Conservation (phyloP, 2,797 vertebrate species). For the Lates japonicus region DNA sequence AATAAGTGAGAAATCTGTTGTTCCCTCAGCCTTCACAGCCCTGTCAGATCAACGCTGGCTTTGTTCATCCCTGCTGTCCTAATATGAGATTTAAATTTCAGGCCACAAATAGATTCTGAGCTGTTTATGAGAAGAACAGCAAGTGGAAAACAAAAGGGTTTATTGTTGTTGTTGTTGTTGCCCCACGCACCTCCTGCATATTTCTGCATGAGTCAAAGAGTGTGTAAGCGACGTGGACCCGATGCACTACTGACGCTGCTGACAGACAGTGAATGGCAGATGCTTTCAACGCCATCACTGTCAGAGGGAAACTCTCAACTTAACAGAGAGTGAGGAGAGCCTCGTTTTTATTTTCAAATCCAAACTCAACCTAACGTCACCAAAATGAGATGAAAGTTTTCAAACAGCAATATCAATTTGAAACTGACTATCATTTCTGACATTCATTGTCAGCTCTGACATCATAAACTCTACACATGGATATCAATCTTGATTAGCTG, state of each 20-base stretch:
- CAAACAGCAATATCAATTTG: too few species aligned
- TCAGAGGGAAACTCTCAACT: neutral
- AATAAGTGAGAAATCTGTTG: neutral
- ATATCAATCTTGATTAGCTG: neutral
- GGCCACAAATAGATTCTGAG: constrained; percentile 28
- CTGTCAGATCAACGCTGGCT: neutral
- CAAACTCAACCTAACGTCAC: too few species aligned
- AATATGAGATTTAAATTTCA: constrained; percentile 40
- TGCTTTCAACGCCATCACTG: neutral
- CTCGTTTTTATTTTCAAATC: too few species aligned
- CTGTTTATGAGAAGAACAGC: constrained; percentile 21
- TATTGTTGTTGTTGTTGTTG: constrained; percentile 36
- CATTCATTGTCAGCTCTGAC: too few species aligned
- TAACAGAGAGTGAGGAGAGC: neutral
- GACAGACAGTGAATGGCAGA: neutral
- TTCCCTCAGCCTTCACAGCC: neutral
- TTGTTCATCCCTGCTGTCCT: constrained; percentile 17
- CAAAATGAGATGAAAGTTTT: too few species aligned
- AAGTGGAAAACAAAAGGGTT: constrained; percentile 29
- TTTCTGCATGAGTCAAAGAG: constrained; percentile 28
- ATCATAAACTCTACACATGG: too few species aligned
- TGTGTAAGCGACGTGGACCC: neutral
- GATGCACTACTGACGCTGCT: neutral
- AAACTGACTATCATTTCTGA: too few species aligned
- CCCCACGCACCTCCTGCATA: constrained; percentile 29